Conservation (phyloP, 1,140 invertebrate genomes). For the Acromyrmex charruanus region DNA sequence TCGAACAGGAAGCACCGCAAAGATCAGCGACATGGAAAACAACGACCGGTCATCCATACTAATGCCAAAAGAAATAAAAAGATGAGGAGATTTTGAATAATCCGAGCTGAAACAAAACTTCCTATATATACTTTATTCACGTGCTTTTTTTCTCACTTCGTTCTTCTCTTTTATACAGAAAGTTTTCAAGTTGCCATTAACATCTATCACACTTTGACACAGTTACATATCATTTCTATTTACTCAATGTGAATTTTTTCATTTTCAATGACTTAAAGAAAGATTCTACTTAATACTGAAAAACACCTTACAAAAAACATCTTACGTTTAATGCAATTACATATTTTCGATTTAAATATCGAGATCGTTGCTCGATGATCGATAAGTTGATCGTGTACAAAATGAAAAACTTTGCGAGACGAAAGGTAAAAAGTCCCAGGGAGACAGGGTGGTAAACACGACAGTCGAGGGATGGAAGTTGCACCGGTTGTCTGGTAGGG, state of each 20-base stretch:
- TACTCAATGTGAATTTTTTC: not conserved
- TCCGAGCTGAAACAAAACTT: constrained; percentile 17
- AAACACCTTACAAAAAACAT: not conserved
- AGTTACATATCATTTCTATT: not conserved
- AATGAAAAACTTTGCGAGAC: constrained; percentile 37
- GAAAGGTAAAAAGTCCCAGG: constrained; percentile 44
- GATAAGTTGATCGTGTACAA: not conserved
- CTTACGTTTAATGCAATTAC: not conserved
- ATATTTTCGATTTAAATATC: constrained; percentile 3
- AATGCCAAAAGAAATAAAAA: constrained; percentile 27
- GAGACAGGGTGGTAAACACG: constrained; percentile 65
- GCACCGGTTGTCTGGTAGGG: constrained; percentile 63
- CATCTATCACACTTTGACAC: not conserved
- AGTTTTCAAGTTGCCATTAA: not conserved
- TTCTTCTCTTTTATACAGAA: not conserved
- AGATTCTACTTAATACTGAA: not conserved
- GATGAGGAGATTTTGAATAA: constrained; percentile 12
- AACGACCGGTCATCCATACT: constrained; percentile 41
- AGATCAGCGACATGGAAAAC: constrained; percentile 37
- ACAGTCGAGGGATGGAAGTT: constrained; percentile 62
- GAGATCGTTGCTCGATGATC: constrained; percentile 9
- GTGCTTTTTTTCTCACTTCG: not conserved
- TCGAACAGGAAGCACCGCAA: constrained; percentile 38
- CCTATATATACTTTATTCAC: not conserved
- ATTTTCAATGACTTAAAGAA: not conserved